Percentiles rank a stretch among this genome's conserved stretches.
These are phyloP conservation scores for Philypnodon macrostomus DNA, from an alignment of 2,797 vertebrate species.

Conservation along the genomic window DNA sequence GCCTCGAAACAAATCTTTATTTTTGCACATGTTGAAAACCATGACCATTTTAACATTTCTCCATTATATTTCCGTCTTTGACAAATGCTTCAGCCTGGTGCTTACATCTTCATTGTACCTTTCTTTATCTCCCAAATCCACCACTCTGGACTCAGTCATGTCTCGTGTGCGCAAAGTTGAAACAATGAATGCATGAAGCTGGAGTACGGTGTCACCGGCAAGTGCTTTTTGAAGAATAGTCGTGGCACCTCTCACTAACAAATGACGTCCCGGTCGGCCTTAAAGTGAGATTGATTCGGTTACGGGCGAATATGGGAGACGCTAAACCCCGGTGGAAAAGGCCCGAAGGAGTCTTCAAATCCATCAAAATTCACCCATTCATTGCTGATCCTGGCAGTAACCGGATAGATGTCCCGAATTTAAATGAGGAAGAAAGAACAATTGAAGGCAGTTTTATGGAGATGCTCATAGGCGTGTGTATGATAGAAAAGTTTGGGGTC, in stretches of 20 bases:
- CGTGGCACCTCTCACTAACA: constrained; percentile 80
- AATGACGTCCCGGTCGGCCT: constrained; percentile 79
- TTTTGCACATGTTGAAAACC: too few species aligned
- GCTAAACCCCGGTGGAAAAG: constrained; percentile 45
- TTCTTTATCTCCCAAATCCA: constrained; percentile 44
- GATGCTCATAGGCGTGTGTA: constrained; percentile 74
- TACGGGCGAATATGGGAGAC: constrained; percentile 82
- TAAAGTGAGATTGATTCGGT: constrained; percentile 89
- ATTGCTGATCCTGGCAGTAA: constrained; percentile 80
- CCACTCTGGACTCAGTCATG: constrained; percentile 53
- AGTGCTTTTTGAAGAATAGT: constrained; percentile 82
- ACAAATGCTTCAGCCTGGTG: constrained; percentile 45
- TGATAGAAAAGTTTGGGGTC: constrained; percentile 77
- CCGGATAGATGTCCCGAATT: constrained; percentile 80
- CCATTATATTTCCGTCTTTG: constrained; percentile 5
- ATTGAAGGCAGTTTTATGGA: constrained; percentile 75
- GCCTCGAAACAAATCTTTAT: too few species aligned
- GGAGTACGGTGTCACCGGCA: constrained; percentile 61
- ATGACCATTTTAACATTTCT: too few species aligned
- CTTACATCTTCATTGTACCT: constrained; percentile 41
- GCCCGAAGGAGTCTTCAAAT: constrained; percentile 76
- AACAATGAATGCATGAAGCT: constrained; percentile 67
- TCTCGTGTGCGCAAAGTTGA: constrained; percentile 52
- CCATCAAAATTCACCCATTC: constrained; percentile 82
- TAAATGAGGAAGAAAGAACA: constrained; percentile 79